Evolutionary conservation across 2,888 invertebrate genomes (phyloP).

Genomic region (Oscheius sp.): DNA sequence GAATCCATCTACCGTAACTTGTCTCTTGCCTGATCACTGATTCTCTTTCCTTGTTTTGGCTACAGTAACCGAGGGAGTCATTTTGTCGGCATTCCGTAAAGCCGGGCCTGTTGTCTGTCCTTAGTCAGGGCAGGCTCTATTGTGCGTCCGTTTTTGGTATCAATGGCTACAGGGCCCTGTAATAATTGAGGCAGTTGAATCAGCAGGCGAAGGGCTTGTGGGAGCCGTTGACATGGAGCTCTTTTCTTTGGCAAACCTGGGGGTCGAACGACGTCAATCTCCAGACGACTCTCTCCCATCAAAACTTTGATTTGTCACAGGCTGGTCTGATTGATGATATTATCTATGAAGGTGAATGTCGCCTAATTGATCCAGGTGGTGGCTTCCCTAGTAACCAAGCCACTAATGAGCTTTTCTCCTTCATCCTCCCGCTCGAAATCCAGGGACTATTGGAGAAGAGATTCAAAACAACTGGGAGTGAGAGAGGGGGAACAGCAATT

Average conservation of each 20-base stretch:
- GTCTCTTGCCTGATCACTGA: no score
- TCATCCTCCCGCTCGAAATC: neutral
- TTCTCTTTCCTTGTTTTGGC: neutral
- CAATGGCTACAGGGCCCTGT: slow-evolving; percentile 18
- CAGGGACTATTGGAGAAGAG: neutral
- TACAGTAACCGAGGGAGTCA: neutral
- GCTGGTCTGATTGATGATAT: neutral
- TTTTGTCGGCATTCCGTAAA: slow-evolving; percentile 10
- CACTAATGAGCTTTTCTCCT: slow-evolving; percentile 5
- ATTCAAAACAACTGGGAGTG: no score
- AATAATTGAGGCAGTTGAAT: slow-evolving; percentile 23
- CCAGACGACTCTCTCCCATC: neutral
- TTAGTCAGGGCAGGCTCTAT: slow-evolving; percentile 9
- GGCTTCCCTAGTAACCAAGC: slow-evolving; percentile 4
- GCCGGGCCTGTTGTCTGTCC: slow-evolving; percentile 9
- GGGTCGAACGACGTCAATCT: neutral
- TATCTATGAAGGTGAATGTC: slow-evolving; percentile 1
- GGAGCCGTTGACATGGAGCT: neutral
- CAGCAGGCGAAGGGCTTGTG: neutral
- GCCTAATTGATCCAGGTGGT: slow-evolving; percentile 5
- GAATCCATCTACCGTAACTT: neutral
- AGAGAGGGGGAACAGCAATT: neutral
- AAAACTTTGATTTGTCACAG: neutral
- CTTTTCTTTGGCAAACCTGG: neutral
- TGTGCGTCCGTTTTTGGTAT: slow-evolving; percentile 27